These are phyloP conservation scores for Thamnaconus septentrionalis DNA, from an alignment of 2,113 vertebrate genomes.

Conservation along the genomic window DNA sequence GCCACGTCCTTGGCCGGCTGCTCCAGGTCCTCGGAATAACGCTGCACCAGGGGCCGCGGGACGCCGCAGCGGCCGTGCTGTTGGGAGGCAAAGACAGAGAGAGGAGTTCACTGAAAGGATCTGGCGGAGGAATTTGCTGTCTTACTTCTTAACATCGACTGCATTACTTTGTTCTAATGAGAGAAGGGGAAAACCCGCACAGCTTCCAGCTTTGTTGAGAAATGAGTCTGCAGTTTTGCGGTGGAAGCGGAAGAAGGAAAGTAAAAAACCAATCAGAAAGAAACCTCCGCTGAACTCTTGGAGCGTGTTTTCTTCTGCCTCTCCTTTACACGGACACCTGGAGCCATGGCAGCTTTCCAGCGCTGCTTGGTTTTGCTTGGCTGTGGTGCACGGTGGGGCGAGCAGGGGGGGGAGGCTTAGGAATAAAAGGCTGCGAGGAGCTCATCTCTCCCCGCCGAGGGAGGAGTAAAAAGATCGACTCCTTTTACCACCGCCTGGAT, in stretches of 20 bases:
- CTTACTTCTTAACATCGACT: too few relatives aligned
- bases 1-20: conserved; percentile 88
- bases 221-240: not conserved
- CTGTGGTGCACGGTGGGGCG: not conserved
- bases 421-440: conserved; percentile 7
- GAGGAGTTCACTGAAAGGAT: not conserved
- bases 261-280: not conserved
- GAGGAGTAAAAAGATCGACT: not conserved
- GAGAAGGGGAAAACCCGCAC: too few relatives aligned
- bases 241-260: not conserved
- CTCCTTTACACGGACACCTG: conserved; percentile 13
- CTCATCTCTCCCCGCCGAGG: not conserved
- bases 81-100: not conserved
- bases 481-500: not conserved
- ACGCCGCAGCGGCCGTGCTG: conserved; percentile 96
- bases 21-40: conserved; percentile 90
- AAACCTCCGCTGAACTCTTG: conserved; percentile 2
- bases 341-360: not conserved
- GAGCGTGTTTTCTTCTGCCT: not conserved
- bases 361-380: conserved; percentile 12
- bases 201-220: not conserved
- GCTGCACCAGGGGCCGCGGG: conserved; percentile 89
- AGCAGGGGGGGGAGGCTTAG: conserved; percentile 1
- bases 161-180: too few relatives aligned
- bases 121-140: too few relatives aligned